phyloP scores from a whole-genome alignment of 2,888 invertebrate genomes.

The Lutraria lutraria region DNA sequence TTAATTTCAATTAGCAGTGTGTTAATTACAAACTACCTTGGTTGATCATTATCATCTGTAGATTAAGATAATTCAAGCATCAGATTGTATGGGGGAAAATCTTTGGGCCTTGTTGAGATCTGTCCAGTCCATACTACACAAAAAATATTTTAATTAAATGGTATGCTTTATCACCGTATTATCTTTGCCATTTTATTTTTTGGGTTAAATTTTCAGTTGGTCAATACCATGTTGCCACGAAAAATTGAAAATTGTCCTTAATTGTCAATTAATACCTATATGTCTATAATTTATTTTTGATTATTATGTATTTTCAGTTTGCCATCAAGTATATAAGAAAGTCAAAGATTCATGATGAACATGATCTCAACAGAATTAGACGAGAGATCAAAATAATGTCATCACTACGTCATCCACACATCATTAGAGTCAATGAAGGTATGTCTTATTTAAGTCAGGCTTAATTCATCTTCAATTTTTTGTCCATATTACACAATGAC shows the following conservation, averaged over 20 bases:
- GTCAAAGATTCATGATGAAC: constrained; percentile 90
- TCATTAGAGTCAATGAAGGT: constrained; percentile 99
- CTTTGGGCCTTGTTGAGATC: no score
- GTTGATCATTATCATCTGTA: neutral
- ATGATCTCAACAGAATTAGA: constrained; percentile 97
- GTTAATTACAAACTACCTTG: constrained; percentile 23
- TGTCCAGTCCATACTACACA: no score
- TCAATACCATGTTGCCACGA: no score
- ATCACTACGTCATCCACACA: constrained; percentile 98
- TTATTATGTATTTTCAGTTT: constrained; percentile 88
- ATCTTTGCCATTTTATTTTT: no score
- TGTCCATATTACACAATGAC: no score
- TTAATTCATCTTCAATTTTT: no score
- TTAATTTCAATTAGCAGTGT: constrained; percentile 29
- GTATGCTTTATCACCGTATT: no score
- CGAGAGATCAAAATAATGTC: constrained; percentile 99
- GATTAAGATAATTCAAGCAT: neutral
- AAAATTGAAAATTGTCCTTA: no score
- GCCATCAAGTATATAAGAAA: constrained; percentile 93
- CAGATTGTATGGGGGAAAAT: no score
- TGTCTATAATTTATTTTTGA: neutral
- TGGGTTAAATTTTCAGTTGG: no score
- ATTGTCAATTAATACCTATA: no score
- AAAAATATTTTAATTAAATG: no score
- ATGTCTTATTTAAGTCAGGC: constrained; percentile 66